Evolutionary conservation across 1,140 invertebrate species (phyloP).

Genomic region (Bombus balteatus): DNA sequence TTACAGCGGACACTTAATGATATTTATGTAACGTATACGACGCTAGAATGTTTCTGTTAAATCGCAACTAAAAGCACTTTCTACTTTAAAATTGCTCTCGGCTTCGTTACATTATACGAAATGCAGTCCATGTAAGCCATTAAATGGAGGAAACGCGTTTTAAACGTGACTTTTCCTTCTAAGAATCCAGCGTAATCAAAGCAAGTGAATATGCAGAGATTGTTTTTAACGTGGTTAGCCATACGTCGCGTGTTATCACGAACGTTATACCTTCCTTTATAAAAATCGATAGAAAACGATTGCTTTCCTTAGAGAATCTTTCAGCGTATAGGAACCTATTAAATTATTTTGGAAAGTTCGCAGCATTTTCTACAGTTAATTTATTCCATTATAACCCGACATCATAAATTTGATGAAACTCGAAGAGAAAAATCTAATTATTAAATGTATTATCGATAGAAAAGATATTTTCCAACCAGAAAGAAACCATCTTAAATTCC

Average conservation of each 20-base stretch:
- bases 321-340: neutral
- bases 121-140: neutral
- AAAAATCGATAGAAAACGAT: neutral
- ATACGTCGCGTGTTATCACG: neutral
- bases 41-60: constrained; percentile 3
- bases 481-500: too few species aligned
- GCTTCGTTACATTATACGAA: constrained; percentile 19
- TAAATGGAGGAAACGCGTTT: constrained; percentile 20
- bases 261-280: neutral
- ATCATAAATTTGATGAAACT: too few species aligned
- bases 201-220: constrained; percentile 3
- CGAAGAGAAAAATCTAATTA: too few species aligned
- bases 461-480: too few species aligned
- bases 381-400: neutral
- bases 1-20: neutral
- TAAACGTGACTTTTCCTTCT: constrained; percentile 33
- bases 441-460: too few species aligned
- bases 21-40: constrained; percentile 15
- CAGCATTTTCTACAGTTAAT: too few species aligned
- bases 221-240: neutral
- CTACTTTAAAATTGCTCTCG: constrained; percentile 23
- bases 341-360: too few species aligned
- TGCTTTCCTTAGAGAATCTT: neutral
- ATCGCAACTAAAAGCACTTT: neutral
- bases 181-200: neutral